These are phyloP conservation scores for Limosa lapponica DNA, from an alignment of 2,797 vertebrate genomes.

Conservation along the genomic window DNA sequence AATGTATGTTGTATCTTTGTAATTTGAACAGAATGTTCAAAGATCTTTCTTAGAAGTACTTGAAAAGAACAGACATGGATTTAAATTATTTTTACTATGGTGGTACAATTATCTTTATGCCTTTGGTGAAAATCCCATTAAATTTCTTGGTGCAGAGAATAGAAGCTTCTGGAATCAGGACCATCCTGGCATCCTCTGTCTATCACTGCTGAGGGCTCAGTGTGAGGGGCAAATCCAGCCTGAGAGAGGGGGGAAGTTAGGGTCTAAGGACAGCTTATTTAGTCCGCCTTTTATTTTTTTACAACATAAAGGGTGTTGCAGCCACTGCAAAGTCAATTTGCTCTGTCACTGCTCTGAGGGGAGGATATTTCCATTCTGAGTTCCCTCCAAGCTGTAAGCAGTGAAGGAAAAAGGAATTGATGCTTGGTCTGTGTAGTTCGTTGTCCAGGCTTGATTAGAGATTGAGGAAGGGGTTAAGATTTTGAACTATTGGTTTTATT, in stretches of 20 bases:
- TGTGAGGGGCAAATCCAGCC: background rate
- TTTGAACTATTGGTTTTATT: background rate
- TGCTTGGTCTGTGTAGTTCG: background rate
- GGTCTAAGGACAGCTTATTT: background rate
- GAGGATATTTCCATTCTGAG: background rate
- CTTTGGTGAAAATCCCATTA: background rate
- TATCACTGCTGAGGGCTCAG: background rate
- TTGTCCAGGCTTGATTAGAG: background rate
- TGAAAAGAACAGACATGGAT: background rate
- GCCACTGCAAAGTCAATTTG: background rate
- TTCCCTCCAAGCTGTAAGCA: background rate
- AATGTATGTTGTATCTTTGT: background rate
- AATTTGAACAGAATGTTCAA: background rate
- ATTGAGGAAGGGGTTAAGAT: background rate
- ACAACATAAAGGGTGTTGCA: background rate
- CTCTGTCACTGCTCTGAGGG: background rate
- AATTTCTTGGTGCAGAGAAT: background rate
- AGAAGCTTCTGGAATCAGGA: background rate
- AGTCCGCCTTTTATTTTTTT: background rate
- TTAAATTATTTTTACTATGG: background rate
- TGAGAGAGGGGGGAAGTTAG: background rate
- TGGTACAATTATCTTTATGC: background rate
- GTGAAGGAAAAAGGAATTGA: background rate
- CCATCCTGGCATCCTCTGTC: background rate
- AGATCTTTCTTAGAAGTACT: background rate